Conservation (phyloP, 2,113 vertebrate species). For the Hypocryptadius cinnamomeus region DNA sequence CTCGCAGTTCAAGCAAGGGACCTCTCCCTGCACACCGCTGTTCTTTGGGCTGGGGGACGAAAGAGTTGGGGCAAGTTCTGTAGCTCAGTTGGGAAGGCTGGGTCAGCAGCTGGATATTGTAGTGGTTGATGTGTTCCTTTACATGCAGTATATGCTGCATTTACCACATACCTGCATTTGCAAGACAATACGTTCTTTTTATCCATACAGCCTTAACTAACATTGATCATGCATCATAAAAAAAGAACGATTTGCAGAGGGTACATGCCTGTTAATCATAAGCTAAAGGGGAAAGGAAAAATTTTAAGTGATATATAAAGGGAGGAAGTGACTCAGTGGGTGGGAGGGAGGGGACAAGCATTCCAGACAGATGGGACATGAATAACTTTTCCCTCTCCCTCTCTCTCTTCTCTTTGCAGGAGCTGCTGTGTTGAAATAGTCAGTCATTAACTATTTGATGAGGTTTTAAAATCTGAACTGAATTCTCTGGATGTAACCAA, state of each 20-base stretch:
- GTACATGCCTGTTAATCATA: conserved; percentile 61
- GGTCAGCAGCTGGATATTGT: background rate
- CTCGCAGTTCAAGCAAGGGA: background rate
- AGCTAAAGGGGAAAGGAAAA: conserved; percentile 59
- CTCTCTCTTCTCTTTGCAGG: conserved; percentile 42
- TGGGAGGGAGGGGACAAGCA: conserved; percentile 46
- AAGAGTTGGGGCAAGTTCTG: background rate
- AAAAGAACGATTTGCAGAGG: conserved; percentile 12
- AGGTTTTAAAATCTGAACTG: conserved; percentile 54
- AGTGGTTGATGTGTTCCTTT: background rate
- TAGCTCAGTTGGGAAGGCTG: background rate
- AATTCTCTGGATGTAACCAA: conserved; percentile 33
- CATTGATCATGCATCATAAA: background rate
- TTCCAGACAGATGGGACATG: conserved; percentile 65
- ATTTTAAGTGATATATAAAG: conserved; percentile 60
- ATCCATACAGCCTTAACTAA: background rate
- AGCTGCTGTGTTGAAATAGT: conserved; percentile 55
- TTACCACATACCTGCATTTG: background rate
- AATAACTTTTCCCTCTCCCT: conserved; percentile 61
- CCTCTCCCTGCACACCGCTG: background rate
- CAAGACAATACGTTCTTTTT: background rate
- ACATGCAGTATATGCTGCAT: background rate
- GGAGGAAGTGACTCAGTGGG: conserved; percentile 61
- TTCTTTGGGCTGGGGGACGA: background rate
- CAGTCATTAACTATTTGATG: conserved; percentile 59